These are phyloP conservation scores for Drosophila robusta DNA, from an alignment of 2,888 invertebrate species.

Conservation along the genomic window DNA sequence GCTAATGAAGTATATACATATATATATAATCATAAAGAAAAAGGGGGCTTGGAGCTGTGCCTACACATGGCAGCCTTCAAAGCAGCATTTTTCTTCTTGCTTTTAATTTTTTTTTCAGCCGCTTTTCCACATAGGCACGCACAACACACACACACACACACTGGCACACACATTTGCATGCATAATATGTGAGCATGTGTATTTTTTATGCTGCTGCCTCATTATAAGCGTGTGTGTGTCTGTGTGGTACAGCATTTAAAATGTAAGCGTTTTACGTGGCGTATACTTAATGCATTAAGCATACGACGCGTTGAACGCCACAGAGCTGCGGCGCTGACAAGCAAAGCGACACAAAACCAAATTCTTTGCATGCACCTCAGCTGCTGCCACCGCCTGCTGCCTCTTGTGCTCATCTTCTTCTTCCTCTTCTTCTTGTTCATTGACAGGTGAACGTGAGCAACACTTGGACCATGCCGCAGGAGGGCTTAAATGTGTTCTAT, in stretches of 20 bases:
- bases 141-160: slow-evolving; percentile 22
- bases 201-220: slow-evolving; percentile 63
- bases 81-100: slow-evolving; percentile 42
- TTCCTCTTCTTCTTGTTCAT: slow-evolving; percentile 63
- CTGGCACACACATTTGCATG: slow-evolving; percentile 44
- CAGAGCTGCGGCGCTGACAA: slow-evolving; percentile 30
- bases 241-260: slow-evolving; percentile 62
- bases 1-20: slow-evolving; percentile 65
- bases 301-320: slow-evolving; percentile 49
- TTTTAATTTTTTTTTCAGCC: slow-evolving; percentile 43
- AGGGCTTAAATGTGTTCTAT: slow-evolving; percentile 92
- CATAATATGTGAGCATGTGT: slow-evolving; percentile 38
- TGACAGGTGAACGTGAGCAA: slow-evolving; percentile 92
- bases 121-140: slow-evolving; percentile 57
- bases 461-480: slow-evolving; percentile 92
- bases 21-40: neutral
- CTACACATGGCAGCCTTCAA: slow-evolving; percentile 60
- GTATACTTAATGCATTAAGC: slow-evolving; percentile 79
- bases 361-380: slow-evolving; percentile 23
- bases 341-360: slow-evolving; percentile 29
- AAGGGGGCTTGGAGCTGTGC: neutral
- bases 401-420: neutral
- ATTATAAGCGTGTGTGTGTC: slow-evolving; percentile 15
- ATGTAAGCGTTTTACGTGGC: slow-evolving; percentile 77
- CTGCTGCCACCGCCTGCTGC: neutral